A percentile compares a stretch with the other conserved stretches of the same genome.
Evolutionary conservation across 2,797 vertebrate genomes (phyloP).

Genomic region (Anguilla obscura): DNA sequence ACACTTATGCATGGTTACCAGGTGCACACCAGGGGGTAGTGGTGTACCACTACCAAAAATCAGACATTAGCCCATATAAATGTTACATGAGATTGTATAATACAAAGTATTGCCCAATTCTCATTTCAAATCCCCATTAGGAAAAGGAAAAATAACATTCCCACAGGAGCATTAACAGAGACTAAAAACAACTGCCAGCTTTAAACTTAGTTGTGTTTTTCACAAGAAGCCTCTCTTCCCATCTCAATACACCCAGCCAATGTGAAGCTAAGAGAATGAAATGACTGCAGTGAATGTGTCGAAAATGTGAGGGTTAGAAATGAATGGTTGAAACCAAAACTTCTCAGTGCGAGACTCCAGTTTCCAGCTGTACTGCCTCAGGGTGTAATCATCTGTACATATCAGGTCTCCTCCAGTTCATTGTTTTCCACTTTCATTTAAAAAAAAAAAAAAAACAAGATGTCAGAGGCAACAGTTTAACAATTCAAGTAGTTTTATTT

Average conservation of each 20-base stretch:
- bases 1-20: not conserved
- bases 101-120: not conserved
- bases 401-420: not conserved
- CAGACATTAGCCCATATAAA: not conserved
- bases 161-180: not conserved
- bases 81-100: not conserved
- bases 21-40: constrained; percentile 31
- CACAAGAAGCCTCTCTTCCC: not conserved
- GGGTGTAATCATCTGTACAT: not conserved
- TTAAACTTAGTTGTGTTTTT: not conserved
- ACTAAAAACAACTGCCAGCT: not conserved
- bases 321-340: not conserved
- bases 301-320: not conserved
- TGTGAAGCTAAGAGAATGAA: not conserved
- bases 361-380: constrained; percentile 44
- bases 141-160: not conserved
- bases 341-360: not conserved
- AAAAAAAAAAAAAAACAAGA: constrained; percentile 22
- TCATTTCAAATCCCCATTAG: not conserved
- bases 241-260: not conserved
- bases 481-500: constrained; percentile 51
- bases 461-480: constrained; percentile 36
- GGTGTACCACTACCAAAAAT: constrained; percentile 11
- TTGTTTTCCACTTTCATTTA: not conserved
- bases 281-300: not conserved